Evolutionary conservation across 2,888 invertebrate species (phyloP), one percentile per base, ranked within the genome.

Genomic region (Coecobrya sp.): DNA sequence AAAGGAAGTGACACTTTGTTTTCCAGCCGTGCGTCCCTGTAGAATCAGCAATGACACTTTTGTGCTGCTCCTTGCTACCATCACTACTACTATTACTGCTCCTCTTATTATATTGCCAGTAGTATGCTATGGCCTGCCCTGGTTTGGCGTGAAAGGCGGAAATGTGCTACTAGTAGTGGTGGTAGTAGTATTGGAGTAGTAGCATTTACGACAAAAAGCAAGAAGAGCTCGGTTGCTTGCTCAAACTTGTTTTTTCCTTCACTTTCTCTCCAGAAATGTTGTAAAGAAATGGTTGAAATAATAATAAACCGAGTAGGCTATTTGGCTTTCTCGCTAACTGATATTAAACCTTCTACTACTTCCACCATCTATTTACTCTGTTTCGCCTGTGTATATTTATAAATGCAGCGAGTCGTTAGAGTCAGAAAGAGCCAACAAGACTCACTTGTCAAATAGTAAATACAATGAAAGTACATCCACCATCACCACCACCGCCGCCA

Each of bases 1-100:
- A 49, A 84, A 70, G 82, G 87, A 91, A 91, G 91, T 91, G 86
- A 87, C 91, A 91, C 91, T 82, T 86, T 91, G 82, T 91, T 91
- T 86, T 91, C 87, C 49, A 59, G 11, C 30, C 19, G 81, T 30
- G 55, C 27, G 86, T 87, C 91, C 86, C 87, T 59, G 27, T 49
- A 91, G 82, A 91, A 86, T 65, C 79, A 49, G 59, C 68, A 91
- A 79, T 91, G 91, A 79, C 86, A 91, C 86, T 86, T 68, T 84
- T 76, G 81, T 59, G 30, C 7, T 68, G 1, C 49, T 49, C 1
- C 49, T 49, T 49, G 10, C 49, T 49, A 49, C 76, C 25, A 22
- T 22, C n/a, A 68, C 30, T 19, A 68, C 68, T 30, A 11, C 27
- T 11, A 30, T 30, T 65, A 22, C 70, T 70, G 7, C 19, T 16